Evolutionary conservation across 1,140 invertebrate genomes (phyloP), one percentile per base, ranked within the genome.

Genomic region (Homarus americanus): DNA sequence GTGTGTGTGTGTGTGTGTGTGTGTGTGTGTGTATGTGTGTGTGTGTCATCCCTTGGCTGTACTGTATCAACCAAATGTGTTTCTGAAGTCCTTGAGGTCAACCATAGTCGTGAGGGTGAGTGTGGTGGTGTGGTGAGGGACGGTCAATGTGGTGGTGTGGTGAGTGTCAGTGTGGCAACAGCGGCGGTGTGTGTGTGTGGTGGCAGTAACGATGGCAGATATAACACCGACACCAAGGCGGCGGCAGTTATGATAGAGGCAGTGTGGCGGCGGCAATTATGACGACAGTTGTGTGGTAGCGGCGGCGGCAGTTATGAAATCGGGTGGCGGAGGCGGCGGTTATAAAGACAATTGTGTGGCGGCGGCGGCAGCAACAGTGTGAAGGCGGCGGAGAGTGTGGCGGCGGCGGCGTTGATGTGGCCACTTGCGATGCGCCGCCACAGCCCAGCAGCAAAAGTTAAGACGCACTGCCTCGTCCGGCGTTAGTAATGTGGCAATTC

Each of bases 401-500:
- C 20, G 41, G 73, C 12, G 28, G 66, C 63, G 1, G 34, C 32
- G 73, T 41, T 12, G 85, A 5, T 32, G 75, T 7, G n/a, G 84
- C 82, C 82, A 91, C 88, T 91, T 84, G 82, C 80, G 44, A 84
- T 84, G 72, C 82, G 72, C 80, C 69, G 34, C 79, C 88, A 83
- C 80, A 73, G n/a, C 73, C 41, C 82, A 24, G 88, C 80, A 49
- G 88, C 80, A 91, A 91, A 91, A 91, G 88, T 91, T 83, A 91
- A 91, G 88, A 91, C 82, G 82, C 53, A 91, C 73, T 32, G 73
- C 49, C 88, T 76, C 88, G 80, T 91, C 88, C 73, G 17, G 80
- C 72, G 72, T 83, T 83, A 83, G 69, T 91, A 91, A 91, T 91
- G 88, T 84, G 88, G 88, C 75, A 86, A 86, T 91, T 58, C 90